A percentile compares a stretch with the other conserved stretches of the same genome.
These are phyloP conservation scores for Neopelma chrysocephalum DNA, from an alignment of 2,797 vertebrate genomes.

Conservation along the genomic window DNA sequence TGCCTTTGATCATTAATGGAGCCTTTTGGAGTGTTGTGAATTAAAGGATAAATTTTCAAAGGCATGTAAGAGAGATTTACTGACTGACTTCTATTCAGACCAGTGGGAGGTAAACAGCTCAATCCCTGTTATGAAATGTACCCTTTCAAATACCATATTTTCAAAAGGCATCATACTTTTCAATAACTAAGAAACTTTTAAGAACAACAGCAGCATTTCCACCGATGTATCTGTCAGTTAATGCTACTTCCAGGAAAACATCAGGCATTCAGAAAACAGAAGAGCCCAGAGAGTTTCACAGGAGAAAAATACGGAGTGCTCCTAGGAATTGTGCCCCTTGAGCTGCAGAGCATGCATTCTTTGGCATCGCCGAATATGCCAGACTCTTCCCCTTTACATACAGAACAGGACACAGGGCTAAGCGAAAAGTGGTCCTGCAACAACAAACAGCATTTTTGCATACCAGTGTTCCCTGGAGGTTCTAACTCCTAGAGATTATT, in stretches of 20 bases:
- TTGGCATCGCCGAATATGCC: fast-evolving
- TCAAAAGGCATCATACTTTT: background rate
- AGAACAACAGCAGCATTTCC: background rate
- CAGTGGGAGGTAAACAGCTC: slow-evolving; percentile 2
- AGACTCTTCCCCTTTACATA: background rate
- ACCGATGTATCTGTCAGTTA: background rate
- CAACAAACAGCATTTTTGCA: background rate
- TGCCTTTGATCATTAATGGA: background rate
- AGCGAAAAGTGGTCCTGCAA: background rate
- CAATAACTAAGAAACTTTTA: slow-evolving; percentile 1
- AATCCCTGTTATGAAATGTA: slow-evolving; percentile 10
- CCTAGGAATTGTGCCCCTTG: background rate
- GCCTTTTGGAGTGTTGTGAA: background rate
- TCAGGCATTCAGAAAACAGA: background rate
- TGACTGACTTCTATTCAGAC: slow-evolving; percentile 6
- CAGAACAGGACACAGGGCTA: background rate
- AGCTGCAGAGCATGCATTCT: background rate
- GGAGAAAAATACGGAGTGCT: background rate
- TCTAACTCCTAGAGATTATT: background rate
- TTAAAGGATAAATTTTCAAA: slow-evolving; percentile 40
- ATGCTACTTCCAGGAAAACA: background rate
- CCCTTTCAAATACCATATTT: background rate
- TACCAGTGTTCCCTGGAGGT: background rate
- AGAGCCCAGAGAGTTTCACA: background rate
- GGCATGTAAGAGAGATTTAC: slow-evolving; percentile 2